Conservation (phyloP, 2,888 invertebrate genomes). For the Heliconius charithonia region DNA sequence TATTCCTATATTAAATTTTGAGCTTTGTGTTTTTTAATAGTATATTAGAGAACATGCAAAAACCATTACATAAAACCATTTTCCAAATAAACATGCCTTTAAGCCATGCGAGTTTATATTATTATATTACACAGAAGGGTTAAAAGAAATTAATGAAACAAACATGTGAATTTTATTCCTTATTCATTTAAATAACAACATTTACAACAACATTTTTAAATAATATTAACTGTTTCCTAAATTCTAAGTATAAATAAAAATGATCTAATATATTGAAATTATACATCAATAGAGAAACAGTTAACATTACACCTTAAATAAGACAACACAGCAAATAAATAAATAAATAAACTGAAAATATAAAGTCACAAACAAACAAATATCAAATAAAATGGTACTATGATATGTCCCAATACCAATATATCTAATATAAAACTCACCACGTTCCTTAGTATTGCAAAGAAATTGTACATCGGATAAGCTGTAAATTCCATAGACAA, state of each 20-base stretch:
- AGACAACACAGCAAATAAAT: not conserved
- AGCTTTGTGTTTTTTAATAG: not conserved
- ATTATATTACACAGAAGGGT: not conserved
- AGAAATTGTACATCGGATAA: slow-evolving; percentile 89
- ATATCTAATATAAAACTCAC: slow-evolving; percentile 68
- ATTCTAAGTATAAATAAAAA: not conserved
- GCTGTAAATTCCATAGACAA: slow-evolving; percentile 89
- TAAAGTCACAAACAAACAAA: slow-evolving; percentile 5
- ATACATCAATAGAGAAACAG: not conserved
- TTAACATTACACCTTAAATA: not conserved
- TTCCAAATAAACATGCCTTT: not conserved
- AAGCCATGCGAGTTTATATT: not conserved
- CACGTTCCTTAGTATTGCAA: slow-evolving; percentile 85
- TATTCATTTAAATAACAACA: not conserved
- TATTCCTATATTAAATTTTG: no score
- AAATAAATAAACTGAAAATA: not conserved
- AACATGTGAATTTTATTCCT: slow-evolving; percentile 7
- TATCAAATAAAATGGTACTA: slow-evolving; percentile 5
- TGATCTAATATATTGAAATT: not conserved
- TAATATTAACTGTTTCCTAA: not conserved
- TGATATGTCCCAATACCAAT: slow-evolving; percentile 12
- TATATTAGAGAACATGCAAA: not conserved
- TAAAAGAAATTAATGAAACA: slow-evolving; percentile 10
- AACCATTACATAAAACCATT: not conserved
- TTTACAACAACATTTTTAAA: not conserved